These are phyloP conservation scores for Conus canariensis DNA, from an alignment of 2,888 invertebrate genomes.

Conservation along the genomic window DNA sequence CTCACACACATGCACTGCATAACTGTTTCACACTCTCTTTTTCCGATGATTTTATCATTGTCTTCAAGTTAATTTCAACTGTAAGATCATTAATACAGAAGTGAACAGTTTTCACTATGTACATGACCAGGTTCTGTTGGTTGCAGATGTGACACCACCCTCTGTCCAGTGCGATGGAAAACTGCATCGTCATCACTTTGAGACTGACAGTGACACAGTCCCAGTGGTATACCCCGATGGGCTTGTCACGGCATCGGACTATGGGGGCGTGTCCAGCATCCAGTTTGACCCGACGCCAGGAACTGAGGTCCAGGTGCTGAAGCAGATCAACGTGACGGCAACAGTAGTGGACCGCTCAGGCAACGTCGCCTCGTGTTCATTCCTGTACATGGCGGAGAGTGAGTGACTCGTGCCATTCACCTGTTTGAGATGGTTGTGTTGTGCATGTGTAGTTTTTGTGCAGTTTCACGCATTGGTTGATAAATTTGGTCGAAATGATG, in stretches of 20 bases:
- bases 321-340: constrained; percentile 54
- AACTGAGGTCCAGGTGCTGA: constrained; percentile 41
- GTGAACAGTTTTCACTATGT: too few relatives aligned
- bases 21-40: too few relatives aligned
- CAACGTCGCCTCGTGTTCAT: constrained; percentile 60
- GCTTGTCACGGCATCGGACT: constrained; percentile 48
- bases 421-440: too few relatives aligned
- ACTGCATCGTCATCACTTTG: constrained; percentile 45
- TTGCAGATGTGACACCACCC: constrained; percentile 61
- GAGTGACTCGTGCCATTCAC: constrained; percentile 44
- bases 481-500: neutral
- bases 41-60: too few relatives aligned
- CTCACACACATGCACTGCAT: too few relatives aligned
- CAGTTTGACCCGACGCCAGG: constrained; percentile 42
- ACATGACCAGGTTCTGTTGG: too few relatives aligned
- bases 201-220: constrained; percentile 39
- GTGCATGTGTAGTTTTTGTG: too few relatives aligned
- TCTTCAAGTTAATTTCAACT: too few relatives aligned
- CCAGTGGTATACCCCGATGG: constrained; percentile 35
- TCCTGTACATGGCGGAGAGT: constrained; percentile 60
- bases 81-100: too few relatives aligned
- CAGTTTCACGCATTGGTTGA: too few relatives aligned
- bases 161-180: constrained; percentile 58
- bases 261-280: constrained; percentile 44
- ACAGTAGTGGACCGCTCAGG: constrained; percentile 56